Evolutionary conservation across 2,113 vertebrate species (phyloP).

Genomic region (Labeo rohita): DNA sequence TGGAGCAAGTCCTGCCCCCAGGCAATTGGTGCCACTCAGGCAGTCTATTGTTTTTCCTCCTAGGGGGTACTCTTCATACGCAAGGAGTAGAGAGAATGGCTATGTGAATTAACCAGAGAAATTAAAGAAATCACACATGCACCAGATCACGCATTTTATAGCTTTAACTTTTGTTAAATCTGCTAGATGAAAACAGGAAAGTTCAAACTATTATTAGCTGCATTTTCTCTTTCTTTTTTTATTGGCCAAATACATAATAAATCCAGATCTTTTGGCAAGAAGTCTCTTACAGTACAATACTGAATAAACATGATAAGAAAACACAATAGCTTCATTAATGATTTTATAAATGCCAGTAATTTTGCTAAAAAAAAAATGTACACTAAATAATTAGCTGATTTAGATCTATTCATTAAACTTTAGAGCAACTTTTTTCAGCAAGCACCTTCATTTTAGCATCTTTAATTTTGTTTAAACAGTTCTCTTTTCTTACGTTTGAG

Average conservation of each 20-base stretch:
- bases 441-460: background rate
- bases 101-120: constrained; percentile 62
- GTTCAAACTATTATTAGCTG: background rate
- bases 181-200: constrained; percentile 1
- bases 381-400: background rate
- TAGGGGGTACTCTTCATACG: constrained; percentile 56
- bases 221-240: background rate
- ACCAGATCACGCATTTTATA: constrained; percentile 55
- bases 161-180: constrained; percentile 49
- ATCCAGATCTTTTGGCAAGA: background rate
- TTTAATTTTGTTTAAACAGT: background rate
- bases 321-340: background rate
- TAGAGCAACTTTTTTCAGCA: background rate
- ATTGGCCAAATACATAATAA: background rate
- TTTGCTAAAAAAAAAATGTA: background rate
- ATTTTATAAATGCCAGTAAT: background rate
- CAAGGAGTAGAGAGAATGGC: constrained; percentile 51
- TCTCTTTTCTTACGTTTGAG: background rate
- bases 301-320: background rate
- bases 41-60: constrained; percentile 59
- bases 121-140: constrained; percentile 57
- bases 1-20: constrained; percentile 60
- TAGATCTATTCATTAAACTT: background rate
- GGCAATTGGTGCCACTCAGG: constrained; percentile 63
- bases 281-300: background rate